Evolutionary conservation across 2,888 invertebrate species (phyloP).

Genomic region (Ornithoptera priamus): DNA sequence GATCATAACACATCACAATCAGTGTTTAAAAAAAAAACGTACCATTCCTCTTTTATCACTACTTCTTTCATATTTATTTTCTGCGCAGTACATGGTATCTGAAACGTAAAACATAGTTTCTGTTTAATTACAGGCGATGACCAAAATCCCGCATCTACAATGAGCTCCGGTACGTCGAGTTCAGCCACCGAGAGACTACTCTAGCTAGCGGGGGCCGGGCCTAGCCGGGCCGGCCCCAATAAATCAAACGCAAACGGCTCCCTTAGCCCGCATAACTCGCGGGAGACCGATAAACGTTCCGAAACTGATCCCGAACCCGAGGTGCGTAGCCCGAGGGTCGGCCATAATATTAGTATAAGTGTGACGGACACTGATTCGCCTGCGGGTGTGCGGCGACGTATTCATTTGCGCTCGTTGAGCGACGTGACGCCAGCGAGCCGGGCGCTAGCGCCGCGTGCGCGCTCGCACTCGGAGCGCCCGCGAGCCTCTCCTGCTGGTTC

Average conservation of each 20-base stretch:
- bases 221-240: slow-evolving; percentile 76
- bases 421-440: slow-evolving; percentile 70
- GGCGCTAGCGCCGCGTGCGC: slow-evolving; percentile 59
- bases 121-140: slow-evolving; percentile 63
- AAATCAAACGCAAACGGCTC: slow-evolving; percentile 60
- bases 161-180: slow-evolving; percentile 84
- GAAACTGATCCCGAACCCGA: slow-evolving; percentile 42
- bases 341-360: slow-evolving; percentile 68
- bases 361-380: slow-evolving; percentile 72
- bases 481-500: slow-evolving; percentile 47
- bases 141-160: slow-evolving; percentile 78
- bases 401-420: slow-evolving; percentile 71
- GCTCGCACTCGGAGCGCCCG: slow-evolving; percentile 68
- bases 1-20: no score
- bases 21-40: no score
- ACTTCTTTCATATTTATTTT: no score
- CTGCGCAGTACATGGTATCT: no score
- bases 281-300: slow-evolving; percentile 45
- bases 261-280: slow-evolving; percentile 49
- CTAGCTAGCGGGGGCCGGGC: slow-evolving; percentile 86
- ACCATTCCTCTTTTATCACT: no score
- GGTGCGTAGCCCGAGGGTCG: slow-evolving; percentile 43
- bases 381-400: slow-evolving; percentile 55
- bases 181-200: slow-evolving; percentile 87
- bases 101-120: no score